phyloP scores from a whole-genome alignment of 2,888 invertebrate genomes.

The Holacanthella duospinosa region DNA sequence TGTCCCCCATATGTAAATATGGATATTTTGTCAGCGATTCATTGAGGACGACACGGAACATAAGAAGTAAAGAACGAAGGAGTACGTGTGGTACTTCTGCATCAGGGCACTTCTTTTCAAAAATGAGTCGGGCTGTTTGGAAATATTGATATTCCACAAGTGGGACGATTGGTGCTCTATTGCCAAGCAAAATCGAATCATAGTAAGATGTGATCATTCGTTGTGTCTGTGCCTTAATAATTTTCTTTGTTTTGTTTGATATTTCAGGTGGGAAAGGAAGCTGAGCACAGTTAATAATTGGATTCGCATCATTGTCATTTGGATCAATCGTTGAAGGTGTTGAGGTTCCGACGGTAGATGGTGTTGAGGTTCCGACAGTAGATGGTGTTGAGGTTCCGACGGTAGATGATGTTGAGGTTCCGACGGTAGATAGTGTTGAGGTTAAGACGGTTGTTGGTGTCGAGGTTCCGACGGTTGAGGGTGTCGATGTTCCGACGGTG shows the following conservation, averaged over 20 bases:
- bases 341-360: too few species aligned
- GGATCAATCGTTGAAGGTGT: too few species aligned
- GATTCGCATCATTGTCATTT: too few species aligned
- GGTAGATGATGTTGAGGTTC: too few species aligned
- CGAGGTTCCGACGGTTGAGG: too few species aligned
- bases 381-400: too few species aligned
- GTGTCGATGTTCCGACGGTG: too few species aligned
- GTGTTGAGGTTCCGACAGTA: too few species aligned
- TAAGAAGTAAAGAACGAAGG: slow-evolving; percentile 19
- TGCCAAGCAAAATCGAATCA: background rate
- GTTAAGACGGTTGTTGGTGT: too few species aligned
- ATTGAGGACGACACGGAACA: slow-evolving; percentile 21
- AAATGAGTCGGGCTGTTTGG: slow-evolving; percentile 17
- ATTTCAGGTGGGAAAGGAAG: too few species aligned
- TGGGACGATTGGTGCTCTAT: slow-evolving; percentile 2
- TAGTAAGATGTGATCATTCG: slow-evolving; percentile 8
- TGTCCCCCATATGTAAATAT: slow-evolving; percentile 18
- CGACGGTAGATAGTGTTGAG: too few species aligned
- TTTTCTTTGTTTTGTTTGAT: background rate
- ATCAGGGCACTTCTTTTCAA: slow-evolving; percentile 16
- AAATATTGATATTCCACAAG: slow-evolving; percentile 16
- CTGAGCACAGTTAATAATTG: too few species aligned
- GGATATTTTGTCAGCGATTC: slow-evolving; percentile 20
- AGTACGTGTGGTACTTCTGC: slow-evolving; percentile 17
- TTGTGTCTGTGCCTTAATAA: slow-evolving; percentile 4